Percentiles rank a stretch among this genome's conserved stretches.
phyloP scores from a whole-genome alignment of 1,140 invertebrate genomes.

The Agrypnia vestita region DNA sequence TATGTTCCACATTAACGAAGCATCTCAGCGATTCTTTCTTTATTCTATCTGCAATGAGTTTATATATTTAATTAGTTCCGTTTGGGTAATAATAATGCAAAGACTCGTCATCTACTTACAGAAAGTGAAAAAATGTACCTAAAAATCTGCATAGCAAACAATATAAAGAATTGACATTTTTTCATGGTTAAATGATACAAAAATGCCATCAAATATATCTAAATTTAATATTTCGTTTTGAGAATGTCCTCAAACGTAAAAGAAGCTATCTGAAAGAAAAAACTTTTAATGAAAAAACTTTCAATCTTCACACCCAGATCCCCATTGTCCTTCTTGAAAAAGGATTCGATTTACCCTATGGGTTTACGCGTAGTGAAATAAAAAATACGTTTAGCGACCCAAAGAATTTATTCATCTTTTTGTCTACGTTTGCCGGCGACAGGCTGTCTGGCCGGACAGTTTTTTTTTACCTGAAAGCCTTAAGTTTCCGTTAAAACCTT shows the following conservation, averaged over 20 bases:
- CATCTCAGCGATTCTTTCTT: no score
- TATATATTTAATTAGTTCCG: no score
- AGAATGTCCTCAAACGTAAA: background rate
- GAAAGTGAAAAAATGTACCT: no score
- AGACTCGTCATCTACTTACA: no score
- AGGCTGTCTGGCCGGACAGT: slow-evolving; percentile 49
- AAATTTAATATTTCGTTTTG: background rate
- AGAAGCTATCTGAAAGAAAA: background rate
- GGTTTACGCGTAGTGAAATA: slow-evolving; percentile 9
- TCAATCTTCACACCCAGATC: background rate
- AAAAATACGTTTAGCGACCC: slow-evolving; percentile 18
- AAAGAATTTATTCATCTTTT: slow-evolving; percentile 14
- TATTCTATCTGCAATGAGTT: no score
- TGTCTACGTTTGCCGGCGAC: slow-evolving; percentile 48
- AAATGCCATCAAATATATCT: no score
- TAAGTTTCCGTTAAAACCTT: slow-evolving; percentile 47
- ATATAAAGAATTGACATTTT: no score
- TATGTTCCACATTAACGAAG: no score
- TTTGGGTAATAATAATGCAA: no score
- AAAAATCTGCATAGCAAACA: no score
- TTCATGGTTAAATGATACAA: no score
- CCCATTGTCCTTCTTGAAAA: background rate
- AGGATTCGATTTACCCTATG: slow-evolving; percentile 23
- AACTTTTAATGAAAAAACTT: background rate
- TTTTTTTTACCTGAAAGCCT: slow-evolving; percentile 25